Conservation (phyloP, 2,797 vertebrate genomes). For the Dipus sagitta region DNA sequence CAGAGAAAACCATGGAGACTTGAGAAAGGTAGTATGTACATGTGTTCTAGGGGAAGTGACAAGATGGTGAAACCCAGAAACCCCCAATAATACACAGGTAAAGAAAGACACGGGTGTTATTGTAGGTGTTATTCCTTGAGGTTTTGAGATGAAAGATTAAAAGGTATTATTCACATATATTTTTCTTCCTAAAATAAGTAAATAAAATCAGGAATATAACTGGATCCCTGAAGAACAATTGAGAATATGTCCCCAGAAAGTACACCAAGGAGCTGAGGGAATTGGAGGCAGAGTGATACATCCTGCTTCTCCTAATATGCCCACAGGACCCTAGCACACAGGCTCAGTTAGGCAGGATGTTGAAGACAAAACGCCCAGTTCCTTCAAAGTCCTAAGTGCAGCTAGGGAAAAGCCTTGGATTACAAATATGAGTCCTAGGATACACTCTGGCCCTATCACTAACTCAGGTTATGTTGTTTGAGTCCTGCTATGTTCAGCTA, state of each 20-base stretch:
- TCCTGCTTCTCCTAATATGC: background rate
- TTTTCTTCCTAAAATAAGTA: background rate
- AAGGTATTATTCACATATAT: background rate
- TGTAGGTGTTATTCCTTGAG: background rate
- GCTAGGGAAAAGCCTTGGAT: background rate
- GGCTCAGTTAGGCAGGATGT: background rate
- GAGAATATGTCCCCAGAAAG: background rate
- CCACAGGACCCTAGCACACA: no score
- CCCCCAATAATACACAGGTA: background rate
- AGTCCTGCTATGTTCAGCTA: background rate
- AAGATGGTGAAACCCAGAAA: background rate
- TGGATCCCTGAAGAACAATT: background rate
- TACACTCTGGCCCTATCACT: background rate
- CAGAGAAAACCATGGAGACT: background rate
- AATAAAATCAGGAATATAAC: background rate
- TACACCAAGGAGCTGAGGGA: rapidly evolving
- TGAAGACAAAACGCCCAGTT: background rate
- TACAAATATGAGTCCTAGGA: background rate
- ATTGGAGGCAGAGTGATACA: rapidly evolving
- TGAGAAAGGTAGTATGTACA: background rate
- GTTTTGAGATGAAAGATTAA: background rate
- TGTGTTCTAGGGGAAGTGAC: background rate
- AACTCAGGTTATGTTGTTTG: background rate
- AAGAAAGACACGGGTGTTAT: background rate
- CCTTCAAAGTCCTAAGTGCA: background rate